Percentiles rank a stretch among this genome's conserved stretches.
phyloP scores from a whole-genome alignment of 2,113 vertebrate species.

The human region DNA sequence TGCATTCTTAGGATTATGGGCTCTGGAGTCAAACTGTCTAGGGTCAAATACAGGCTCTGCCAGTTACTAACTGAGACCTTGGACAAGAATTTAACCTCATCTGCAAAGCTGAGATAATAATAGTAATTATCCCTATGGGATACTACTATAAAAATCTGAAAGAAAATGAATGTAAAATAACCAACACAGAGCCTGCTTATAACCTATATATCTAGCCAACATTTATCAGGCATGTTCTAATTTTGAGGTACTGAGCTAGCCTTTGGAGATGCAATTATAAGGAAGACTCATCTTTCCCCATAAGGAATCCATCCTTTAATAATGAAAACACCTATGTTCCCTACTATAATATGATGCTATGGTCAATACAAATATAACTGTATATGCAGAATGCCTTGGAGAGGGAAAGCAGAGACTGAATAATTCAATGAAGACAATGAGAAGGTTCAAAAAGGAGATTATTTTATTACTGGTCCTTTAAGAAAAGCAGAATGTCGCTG shows the following conservation, averaged over 20 bases:
- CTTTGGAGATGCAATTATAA: background rate
- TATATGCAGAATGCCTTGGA: background rate
- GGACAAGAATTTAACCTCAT: background rate
- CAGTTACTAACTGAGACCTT: background rate
- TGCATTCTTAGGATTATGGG: background rate
- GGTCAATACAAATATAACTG: background rate
- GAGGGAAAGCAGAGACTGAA: background rate
- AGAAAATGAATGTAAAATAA: conserved; percentile 18
- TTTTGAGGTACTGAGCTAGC: background rate
- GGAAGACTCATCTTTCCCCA: background rate
- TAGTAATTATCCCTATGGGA: background rate
- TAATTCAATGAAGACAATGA: background rate
- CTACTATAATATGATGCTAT: background rate
- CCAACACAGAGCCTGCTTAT: background rate
- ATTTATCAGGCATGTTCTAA: background rate
- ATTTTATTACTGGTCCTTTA: background rate
- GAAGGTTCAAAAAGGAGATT: background rate
- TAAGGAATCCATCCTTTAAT: background rate
- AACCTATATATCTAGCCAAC: background rate
- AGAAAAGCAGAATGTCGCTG: background rate
- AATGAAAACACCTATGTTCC: background rate
- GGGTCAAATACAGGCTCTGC: background rate
- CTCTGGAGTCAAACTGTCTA: background rate
- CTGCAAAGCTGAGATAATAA: conserved; percentile 18
- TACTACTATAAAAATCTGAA: background rate